phyloP scores from a whole-genome alignment of 2,888 invertebrate species.

The Papilio demoleus region DNA sequence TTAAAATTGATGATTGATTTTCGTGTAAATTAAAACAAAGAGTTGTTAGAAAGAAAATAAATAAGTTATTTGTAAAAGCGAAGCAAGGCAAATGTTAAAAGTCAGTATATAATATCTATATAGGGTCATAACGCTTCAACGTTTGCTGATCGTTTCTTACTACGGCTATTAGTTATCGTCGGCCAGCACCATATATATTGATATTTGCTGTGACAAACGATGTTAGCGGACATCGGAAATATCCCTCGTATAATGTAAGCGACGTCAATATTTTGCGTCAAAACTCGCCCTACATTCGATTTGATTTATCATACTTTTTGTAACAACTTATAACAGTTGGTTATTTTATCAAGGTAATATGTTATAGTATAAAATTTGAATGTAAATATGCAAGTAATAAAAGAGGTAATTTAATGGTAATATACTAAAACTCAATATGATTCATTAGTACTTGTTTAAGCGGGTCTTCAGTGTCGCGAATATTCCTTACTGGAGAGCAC shows the following conservation, averaged over 20 bases:
- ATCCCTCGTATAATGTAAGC: conserved; percentile 51
- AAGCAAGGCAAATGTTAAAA: background rate
- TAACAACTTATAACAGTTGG: background rate
- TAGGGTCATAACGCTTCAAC: conserved; percentile 12
- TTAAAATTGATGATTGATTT: background rate
- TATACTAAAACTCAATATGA: too few relatives aligned
- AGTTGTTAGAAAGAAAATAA: too few relatives aligned
- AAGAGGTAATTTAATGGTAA: too few relatives aligned
- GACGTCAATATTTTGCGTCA: conserved; percentile 53
- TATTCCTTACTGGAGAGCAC: too few relatives aligned
- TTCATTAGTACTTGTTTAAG: too few relatives aligned
- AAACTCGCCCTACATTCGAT: conserved; percentile 41
- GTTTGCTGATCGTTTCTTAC: background rate
- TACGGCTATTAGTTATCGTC: conserved; percentile 71
- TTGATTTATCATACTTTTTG: conserved; percentile 34
- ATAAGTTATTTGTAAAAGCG: background rate
- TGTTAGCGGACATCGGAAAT: conserved; percentile 56
- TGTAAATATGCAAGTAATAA: too few relatives aligned
- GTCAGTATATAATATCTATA: background rate
- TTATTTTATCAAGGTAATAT: too few relatives aligned
- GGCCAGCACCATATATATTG: conserved; percentile 67
- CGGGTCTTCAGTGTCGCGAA: too few relatives aligned
- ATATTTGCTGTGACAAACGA: conserved; percentile 75
- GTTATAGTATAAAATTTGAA: too few relatives aligned
- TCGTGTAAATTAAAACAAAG: background rate